Conservation (phyloP, 1,140 invertebrate species). For the Sarcophaga peregrina region DNA sequence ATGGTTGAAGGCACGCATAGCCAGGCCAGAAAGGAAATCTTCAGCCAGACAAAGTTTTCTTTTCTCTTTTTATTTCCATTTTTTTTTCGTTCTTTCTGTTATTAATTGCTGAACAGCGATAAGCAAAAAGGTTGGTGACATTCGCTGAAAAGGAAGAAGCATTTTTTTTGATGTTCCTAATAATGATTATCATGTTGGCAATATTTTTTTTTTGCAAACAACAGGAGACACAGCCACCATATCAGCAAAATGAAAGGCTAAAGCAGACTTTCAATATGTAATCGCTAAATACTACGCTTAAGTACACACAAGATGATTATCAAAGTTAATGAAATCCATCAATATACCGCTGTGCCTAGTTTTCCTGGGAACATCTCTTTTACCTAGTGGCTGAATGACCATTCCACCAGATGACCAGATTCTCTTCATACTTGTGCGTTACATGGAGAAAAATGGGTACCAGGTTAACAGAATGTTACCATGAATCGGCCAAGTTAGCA, state of each 20-base stretch:
- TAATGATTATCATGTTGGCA: conserved; percentile 1
- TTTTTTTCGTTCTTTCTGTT: too few species aligned
- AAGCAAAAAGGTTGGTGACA: conserved; percentile 4
- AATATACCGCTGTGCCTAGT: neutral
- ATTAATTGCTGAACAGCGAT: neutral
- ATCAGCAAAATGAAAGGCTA: too few species aligned
- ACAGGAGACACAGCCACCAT: neutral
- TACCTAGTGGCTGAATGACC: neutral
- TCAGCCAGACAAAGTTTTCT: neutral
- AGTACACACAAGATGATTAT: neutral
- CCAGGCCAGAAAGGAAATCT: neutral
- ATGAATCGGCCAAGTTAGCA: too few species aligned
- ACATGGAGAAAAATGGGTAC: too few species aligned
- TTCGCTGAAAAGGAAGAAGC: neutral
- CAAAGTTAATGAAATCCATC: neutral
- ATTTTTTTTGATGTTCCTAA: neutral
- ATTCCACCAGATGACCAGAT: too few species aligned
- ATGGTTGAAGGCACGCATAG: too few species aligned
- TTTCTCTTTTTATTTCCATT: too few species aligned
- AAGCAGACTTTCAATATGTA: neutral
- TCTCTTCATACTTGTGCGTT: too few species aligned
- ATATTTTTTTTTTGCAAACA: neutral
- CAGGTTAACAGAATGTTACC: too few species aligned
- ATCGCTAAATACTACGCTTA: neutral
- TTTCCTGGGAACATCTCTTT: neutral